Evolutionary conservation across 2,113 vertebrate genomes (phyloP).

Genomic region (Petrocephalus zakoni): DNA sequence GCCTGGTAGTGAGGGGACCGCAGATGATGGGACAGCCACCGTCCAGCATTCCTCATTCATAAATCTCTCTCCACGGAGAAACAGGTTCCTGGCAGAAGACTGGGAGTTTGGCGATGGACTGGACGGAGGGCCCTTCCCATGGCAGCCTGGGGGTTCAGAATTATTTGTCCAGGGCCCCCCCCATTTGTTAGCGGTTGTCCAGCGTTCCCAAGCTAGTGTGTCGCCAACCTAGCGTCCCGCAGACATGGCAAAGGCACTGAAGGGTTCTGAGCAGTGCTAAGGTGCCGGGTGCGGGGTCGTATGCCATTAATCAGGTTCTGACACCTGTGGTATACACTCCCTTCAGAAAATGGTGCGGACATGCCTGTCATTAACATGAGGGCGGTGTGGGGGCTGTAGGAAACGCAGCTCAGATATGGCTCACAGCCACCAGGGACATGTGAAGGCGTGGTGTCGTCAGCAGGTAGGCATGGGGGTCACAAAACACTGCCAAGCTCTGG

Average conservation of each 20-base stretch:
- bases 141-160: neutral
- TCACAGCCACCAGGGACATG: neutral
- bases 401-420: neutral
- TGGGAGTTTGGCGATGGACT: neutral
- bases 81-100: neutral
- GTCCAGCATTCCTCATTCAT: neutral
- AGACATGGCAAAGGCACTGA: neutral
- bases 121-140: neutral
- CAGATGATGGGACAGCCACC: neutral
- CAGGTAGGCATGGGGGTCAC: neutral
- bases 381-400: neutral
- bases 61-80: neutral
- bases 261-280: neutral
- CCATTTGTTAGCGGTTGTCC: conserved; percentile 4
- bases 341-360: neutral
- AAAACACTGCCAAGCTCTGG: neutral
- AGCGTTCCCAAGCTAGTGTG: neutral
- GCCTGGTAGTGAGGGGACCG: neutral
- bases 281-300: neutral
- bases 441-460: neutral
- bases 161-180: neutral
- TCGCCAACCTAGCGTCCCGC: conserved; percentile 3
- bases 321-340: neutral
- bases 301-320: conserved; percentile 7
- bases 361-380: conserved; percentile 3